These are phyloP conservation scores for Dermatemys mawii DNA, from an alignment of 2,113 vertebrate genomes.

Conservation along the genomic window DNA sequence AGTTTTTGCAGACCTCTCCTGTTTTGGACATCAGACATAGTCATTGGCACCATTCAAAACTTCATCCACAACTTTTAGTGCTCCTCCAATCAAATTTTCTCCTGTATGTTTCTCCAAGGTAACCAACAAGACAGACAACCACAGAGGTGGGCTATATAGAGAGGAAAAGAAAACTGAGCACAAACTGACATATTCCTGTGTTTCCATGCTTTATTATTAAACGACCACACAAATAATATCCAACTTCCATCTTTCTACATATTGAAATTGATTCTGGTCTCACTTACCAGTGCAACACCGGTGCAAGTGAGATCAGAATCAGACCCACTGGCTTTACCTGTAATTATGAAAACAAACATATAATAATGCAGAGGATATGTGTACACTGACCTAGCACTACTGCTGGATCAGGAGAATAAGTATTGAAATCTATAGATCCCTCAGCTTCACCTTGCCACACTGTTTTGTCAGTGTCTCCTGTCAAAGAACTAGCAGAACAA, in stretches of 20 bases:
- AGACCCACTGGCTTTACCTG: background rate
- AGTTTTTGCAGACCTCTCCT: background rate
- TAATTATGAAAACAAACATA: accelerated
- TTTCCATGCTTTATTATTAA: background rate
- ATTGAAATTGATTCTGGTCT: background rate
- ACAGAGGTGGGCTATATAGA: background rate
- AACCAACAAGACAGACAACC: background rate
- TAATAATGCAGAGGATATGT: accelerated
- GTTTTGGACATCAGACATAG: background rate
- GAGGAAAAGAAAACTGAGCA: background rate
- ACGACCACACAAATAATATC: background rate
- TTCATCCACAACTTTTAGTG: background rate
- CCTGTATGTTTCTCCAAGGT: background rate
- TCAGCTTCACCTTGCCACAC: background rate
- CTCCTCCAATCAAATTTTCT: background rate
- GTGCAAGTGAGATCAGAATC: background rate
- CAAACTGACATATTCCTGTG: background rate
- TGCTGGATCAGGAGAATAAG: accelerated
- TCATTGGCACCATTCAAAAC: background rate
- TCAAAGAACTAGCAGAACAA: background rate
- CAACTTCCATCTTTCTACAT: background rate
- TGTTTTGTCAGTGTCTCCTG: background rate
- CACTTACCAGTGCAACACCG: background rate
- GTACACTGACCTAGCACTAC: background rate
- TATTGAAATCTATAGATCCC: background rate